A percentile compares a stretch with the other conserved stretches of the same genome.
These are phyloP conservation scores for Alosa sapidissima DNA, from an alignment of 2,797 vertebrate genomes.

Conservation along the genomic window DNA sequence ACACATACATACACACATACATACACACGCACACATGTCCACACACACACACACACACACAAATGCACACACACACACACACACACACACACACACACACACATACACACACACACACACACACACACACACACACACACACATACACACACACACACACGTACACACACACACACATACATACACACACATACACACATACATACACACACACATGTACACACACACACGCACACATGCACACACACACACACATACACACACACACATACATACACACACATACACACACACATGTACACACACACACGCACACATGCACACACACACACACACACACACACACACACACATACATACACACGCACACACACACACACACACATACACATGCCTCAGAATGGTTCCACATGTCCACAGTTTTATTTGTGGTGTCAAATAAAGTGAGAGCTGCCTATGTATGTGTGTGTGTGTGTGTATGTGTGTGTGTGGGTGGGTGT, in stretches of 20 bases:
- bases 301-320: not conserved
- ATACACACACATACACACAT: not conserved
- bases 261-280: not conserved
- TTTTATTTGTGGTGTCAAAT: too few species aligned
- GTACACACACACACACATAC: not conserved
- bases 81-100: not conserved
- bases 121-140: not conserved
- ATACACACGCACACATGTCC: too few species aligned
- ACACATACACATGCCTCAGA: not conserved
- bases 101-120: not conserved
- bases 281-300: not conserved
- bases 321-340: not conserved
- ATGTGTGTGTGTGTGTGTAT: too few species aligned
- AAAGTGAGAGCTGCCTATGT: too few species aligned
- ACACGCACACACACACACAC: not conserved
- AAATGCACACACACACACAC: not conserved
- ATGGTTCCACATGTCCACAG: too few species aligned
- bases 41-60: too few species aligned
- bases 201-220: too few species aligned
- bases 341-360: too few species aligned
- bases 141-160: not conserved
- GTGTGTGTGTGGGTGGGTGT: too few species aligned
- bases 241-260: not conserved
- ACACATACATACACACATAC: not conserved
- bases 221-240: not conserved